Percentiles rank a stretch among this genome's conserved stretches.
Conservation (phyloP, 2,797 vertebrate genomes). For the Sitta carolinensis region DNA sequence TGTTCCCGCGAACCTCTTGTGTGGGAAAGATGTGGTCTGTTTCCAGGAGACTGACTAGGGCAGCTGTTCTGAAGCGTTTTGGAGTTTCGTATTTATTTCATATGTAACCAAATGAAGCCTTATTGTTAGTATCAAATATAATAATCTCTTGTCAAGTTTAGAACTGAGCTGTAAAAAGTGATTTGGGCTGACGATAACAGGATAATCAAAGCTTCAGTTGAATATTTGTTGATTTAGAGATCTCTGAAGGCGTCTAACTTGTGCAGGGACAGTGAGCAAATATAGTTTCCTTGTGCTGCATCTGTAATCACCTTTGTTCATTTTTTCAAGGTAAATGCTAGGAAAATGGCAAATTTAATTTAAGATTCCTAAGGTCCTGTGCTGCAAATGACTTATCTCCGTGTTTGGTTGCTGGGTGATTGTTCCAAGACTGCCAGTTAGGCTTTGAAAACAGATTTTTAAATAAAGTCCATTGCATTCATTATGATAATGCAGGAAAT, state of each 20-base stretch:
- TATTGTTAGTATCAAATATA: background rate
- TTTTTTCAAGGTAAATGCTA: conserved; percentile 37
- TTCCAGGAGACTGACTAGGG: conserved; percentile 45
- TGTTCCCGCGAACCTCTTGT: background rate
- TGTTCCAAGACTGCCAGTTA: background rate
- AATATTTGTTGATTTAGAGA: conserved; percentile 26
- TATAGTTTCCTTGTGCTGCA: background rate
- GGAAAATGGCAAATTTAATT: conserved; percentile 21
- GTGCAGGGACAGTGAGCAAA: background rate
- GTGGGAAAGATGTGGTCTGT: conserved; percentile 15
- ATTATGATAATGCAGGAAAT: conserved; percentile 8
- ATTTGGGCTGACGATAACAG: background rate
- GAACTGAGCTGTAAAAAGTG: background rate
- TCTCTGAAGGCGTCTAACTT: conserved; percentile 23
- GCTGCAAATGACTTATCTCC: background rate
- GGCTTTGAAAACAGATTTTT: conserved; percentile 35
- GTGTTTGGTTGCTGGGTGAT: background rate
- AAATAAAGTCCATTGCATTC: conserved; percentile 20
- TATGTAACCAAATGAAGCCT: background rate
- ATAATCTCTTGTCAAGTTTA: background rate
- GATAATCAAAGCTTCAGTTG: background rate
- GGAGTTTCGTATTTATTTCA: conserved; percentile 8
- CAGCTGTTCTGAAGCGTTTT: conserved; percentile 2
- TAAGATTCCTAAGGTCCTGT: background rate
- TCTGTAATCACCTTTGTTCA: conserved; percentile 5